Evolutionary conservation across 2,113 vertebrate species (phyloP).

Genomic region (Notarius lentiginosus): DNA sequence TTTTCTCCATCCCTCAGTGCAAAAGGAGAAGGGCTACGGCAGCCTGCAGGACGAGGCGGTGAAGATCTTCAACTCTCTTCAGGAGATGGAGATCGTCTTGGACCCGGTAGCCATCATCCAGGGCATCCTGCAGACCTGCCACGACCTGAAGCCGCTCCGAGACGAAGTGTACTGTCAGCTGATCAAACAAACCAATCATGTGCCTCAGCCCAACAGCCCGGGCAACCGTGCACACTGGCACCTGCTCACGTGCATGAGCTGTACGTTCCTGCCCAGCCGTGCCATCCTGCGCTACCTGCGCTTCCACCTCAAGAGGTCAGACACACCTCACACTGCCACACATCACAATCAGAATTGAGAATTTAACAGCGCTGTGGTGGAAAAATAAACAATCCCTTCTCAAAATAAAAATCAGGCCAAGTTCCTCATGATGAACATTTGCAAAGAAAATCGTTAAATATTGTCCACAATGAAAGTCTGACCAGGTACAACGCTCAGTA

Average conservation of each 20-base stretch:
- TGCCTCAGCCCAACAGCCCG: conserved; percentile 84
- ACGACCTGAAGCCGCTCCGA: conserved; percentile 85
- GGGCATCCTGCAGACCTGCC: conserved; percentile 91
- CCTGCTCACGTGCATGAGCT: conserved; percentile 89
- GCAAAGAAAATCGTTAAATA: background rate
- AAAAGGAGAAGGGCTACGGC: conserved; percentile 86
- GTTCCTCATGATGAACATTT: background rate
- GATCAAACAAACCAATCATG: conserved; percentile 94
- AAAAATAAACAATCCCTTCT: background rate
- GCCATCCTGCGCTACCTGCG: conserved; percentile 88
- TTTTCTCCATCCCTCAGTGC: conserved; percentile 67
- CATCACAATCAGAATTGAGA: background rate
- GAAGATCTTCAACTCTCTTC: conserved; percentile 90
- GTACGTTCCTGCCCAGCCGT: conserved; percentile 87
- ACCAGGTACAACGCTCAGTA: background rate
- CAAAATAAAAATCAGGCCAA: background rate
- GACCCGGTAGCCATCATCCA: conserved; percentile 91
- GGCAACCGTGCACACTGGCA: conserved; percentile 89
- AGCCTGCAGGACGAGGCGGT: conserved; percentile 91
- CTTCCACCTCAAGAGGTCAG: conserved; percentile 87
- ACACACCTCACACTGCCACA: background rate
- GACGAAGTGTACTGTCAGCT: conserved; percentile 93
- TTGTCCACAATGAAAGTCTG: background rate
- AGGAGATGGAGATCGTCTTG: conserved; percentile 87
- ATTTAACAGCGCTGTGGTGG: background rate